Percentiles rank a stretch among this genome's conserved stretches.
Conservation (phyloP, 2,797 vertebrate genomes). For the Crocodylus rhombifer region DNA sequence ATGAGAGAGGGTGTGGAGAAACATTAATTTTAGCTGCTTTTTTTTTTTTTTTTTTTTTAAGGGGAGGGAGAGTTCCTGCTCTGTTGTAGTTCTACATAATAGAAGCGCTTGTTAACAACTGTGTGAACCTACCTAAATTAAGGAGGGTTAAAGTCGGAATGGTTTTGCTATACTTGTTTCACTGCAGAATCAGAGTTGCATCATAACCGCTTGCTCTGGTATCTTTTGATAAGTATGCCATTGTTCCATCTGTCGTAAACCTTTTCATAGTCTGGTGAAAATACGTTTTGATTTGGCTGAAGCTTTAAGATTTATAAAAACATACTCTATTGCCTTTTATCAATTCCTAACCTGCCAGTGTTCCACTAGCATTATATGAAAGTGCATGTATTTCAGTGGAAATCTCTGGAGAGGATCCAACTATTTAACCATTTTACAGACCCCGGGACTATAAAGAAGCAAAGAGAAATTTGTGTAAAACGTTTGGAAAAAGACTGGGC, state of each 20-base stretch:
- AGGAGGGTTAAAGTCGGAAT: too few species aligned
- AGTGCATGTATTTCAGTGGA: not conserved
- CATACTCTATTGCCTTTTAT: not conserved
- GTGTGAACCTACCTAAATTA: too few species aligned
- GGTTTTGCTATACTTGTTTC: too few species aligned
- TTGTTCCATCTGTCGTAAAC: not conserved
- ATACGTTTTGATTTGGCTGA: slow-evolving; percentile 6
- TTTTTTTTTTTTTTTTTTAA: too few species aligned
- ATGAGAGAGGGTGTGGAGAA: too few species aligned
- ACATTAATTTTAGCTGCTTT: too few species aligned
- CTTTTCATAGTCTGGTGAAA: slow-evolving; percentile 1
- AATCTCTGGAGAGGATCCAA: not conserved
- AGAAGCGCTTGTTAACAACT: too few species aligned
- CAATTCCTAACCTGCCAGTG: not conserved
- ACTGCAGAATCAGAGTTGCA: too few species aligned
- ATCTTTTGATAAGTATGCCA: slow-evolving; percentile 13
- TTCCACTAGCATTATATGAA: not conserved
- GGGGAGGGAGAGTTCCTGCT: too few species aligned
- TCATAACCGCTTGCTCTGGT: too few species aligned
- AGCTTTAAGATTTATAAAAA: not conserved
- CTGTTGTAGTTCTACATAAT: too few species aligned
- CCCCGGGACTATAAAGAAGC: not conserved
- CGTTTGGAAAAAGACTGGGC: not conserved
- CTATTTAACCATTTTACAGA: not conserved
- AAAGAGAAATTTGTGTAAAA: not conserved